Base-by-base conservation (phyloP, 1,140 invertebrate genomes). In the Drosophila leontia region DNA sequence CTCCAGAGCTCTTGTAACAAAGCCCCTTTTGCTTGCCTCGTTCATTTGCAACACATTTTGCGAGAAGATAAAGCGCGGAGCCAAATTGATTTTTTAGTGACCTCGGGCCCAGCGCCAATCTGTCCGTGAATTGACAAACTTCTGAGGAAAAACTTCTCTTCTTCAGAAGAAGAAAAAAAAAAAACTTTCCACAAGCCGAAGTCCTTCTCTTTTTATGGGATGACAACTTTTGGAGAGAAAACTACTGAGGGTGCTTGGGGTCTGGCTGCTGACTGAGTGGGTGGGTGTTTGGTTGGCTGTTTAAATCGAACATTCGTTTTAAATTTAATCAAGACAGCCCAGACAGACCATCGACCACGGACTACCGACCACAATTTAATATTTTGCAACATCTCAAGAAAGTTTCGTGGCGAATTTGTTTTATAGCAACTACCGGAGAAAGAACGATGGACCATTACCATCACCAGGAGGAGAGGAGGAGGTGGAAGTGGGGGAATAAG, bases 381-480 rank as follows among this genome's bases (percentile, higher is more conserved):
- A 84, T 85, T 84, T 83, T 80, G 77, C 61, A 72, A 71, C 72
- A 82, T 64, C 57, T 80, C 68, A 57, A 47, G 62, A 75, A 75
- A 83, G 67, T 75, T 80, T 80, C 29, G 70, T 47, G 56, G 68
- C 67, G 48, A 70, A 72, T 72, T 72, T 64, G 35, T 71, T 60
- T 71, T 71, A 74, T 35, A 61, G 41, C 37, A 75, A 75, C 45
- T 53, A 51, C n/a, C 41, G n/a, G 15, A 12, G 41, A 23, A 56
- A 39, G 53, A 39, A 39, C 35, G 35, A 39, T 56, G 53, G 37
- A 56, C 35, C 53, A 56, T 56, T 56, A 56, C 53, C 53, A 56
- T 39, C 35, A 26, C 48, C 42, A n/a, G 3, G 9, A 7, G 15
- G 48, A 34, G 29, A 32, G 15, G 11, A 34, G 11, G 45, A 26